phyloP scores from a whole-genome alignment of 1,140 invertebrate genomes.

The Thaumatotibia leucotreta region DNA sequence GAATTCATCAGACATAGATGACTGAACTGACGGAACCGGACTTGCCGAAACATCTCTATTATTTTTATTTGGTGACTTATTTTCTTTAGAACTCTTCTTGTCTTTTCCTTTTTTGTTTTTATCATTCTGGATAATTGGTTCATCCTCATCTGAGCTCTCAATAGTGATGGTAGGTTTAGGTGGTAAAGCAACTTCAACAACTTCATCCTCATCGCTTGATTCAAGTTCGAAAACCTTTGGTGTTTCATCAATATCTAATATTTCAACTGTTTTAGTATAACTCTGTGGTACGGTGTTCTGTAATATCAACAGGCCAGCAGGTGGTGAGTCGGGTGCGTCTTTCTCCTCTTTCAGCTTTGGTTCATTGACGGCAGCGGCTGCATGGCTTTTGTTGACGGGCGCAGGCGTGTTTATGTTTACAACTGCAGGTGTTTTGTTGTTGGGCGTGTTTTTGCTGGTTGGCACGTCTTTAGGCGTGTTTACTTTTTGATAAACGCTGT shows the following conservation, averaged over 20 bases:
- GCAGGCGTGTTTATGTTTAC: background rate
- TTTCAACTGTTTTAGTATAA: conserved; percentile 53
- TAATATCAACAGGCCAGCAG: conserved; percentile 48
- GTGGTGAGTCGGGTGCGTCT: conserved; percentile 12
- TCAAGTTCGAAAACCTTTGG: conserved; percentile 43
- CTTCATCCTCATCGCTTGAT: conserved; percentile 71
- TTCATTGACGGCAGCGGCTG: conserved; percentile 6
- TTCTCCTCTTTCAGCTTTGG: conserved; percentile 41
- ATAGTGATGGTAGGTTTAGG: conserved; percentile 68
- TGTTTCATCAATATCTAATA: conserved; percentile 48
- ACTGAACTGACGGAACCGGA: conserved; percentile 69
- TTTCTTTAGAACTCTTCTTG: conserved; percentile 20
- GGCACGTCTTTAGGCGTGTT: conserved; percentile 38
- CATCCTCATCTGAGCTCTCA: conserved; percentile 74
- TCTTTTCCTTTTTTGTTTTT: conserved; percentile 20
- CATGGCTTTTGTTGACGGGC: conserved; percentile 7
- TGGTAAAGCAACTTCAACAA: conserved; percentile 64
- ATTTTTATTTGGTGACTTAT: conserved; percentile 22
- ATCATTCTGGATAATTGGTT: conserved; percentile 25
- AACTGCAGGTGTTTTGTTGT: conserved; percentile 17
- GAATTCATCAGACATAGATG: conserved; percentile 74
- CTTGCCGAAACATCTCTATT: conserved; percentile 55
- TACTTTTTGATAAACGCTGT: conserved; percentile 37
- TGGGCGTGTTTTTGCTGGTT: conserved; percentile 21
- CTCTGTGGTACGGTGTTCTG: conserved; percentile 47